Evolutionary conservation across 2,797 vertebrate species (phyloP), one percentile per base, ranked within the genome.

Genomic region (Balearica regulorum): DNA sequence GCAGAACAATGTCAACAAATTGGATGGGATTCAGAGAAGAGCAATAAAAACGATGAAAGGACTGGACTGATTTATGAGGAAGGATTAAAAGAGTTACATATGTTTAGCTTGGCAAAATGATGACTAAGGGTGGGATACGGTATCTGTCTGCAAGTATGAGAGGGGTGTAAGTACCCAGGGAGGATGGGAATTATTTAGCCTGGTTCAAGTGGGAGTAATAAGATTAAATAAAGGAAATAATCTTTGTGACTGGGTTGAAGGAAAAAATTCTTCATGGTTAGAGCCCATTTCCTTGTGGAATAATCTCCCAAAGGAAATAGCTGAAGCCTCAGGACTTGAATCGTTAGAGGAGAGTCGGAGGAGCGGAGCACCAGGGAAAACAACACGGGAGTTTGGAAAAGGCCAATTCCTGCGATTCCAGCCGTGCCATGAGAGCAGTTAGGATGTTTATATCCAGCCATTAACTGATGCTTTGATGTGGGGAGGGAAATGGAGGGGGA

Each of bases 71-170:
- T 97, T 97, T 97, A 97, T 84, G 85, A 92, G 96, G 94, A 96
- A 97, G 96, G 73, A 93, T 84, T 96, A 96, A 96, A 96, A 97
- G 96, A 90, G 92, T 92, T 96, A 94, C 83, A 90, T 68, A 25
- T 97, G 96, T 97, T 97, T 96, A 91, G 90, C 80, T 98, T 98
- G 98, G 97, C 97, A 95, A 96, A 95, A 90, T 62, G 95, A 60
- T 82, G 94, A 82, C 96, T 72, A 71, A 96, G 96, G 48, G 90
- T 97, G 94, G 90, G 83, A 72, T 53, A 43, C 4, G 53, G 94
- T 90, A 94, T 96, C 93, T 87, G 83, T 79, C 92, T 83, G 95
- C 29, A 22, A 89, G 93, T 51, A 54, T 62, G 83, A 90, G 76
- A 96, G 93, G 87, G 91, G 93, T 31, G 80, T 93, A 87, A 94